Percentiles rank a stretch among this genome's conserved stretches.
Evolutionary conservation across 2,888 invertebrate genomes (phyloP).

Genomic region (Asteroscopus sphinx): DNA sequence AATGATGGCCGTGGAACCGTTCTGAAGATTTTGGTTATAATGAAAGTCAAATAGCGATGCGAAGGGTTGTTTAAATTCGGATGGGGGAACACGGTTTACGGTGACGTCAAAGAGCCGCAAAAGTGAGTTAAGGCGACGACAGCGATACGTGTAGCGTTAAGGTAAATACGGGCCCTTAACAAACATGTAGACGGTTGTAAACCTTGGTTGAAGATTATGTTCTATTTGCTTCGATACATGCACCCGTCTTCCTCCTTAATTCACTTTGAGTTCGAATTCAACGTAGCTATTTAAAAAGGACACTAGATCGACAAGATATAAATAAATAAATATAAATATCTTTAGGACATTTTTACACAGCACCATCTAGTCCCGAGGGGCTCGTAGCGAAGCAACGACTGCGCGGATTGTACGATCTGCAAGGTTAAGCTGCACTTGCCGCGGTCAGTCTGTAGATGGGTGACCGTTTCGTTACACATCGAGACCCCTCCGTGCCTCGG

Average conservation of each 20-base stretch:
- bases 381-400: too few species aligned
- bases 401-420: too few species aligned
- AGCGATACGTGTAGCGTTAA: conserved; percentile 1
- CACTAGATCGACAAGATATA: too few species aligned
- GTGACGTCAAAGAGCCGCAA: conserved; percentile 9
- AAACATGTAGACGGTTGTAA: conserved; percentile 5
- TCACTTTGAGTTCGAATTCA: too few species aligned
- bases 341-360: too few species aligned
- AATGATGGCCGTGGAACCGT: conserved; percentile 36
- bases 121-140: conserved; percentile 8
- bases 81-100: conserved; percentile 10
- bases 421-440: too few species aligned
- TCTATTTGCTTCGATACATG: background rate
- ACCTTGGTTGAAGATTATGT: background rate
- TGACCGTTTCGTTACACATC: too few species aligned
- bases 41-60: conserved; percentile 36
- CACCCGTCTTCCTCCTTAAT: background rate
- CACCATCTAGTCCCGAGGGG: too few species aligned
- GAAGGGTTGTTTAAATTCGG: conserved; percentile 13
- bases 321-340: too few species aligned
- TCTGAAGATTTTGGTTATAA: conserved; percentile 43
- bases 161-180: conserved; percentile 8
- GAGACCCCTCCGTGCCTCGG: too few species aligned
- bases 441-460: too few species aligned
- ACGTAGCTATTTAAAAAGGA: too few species aligned